Conservation (phyloP, 2,797 vertebrate genomes). For the Sebastes trivittatus region DNA sequence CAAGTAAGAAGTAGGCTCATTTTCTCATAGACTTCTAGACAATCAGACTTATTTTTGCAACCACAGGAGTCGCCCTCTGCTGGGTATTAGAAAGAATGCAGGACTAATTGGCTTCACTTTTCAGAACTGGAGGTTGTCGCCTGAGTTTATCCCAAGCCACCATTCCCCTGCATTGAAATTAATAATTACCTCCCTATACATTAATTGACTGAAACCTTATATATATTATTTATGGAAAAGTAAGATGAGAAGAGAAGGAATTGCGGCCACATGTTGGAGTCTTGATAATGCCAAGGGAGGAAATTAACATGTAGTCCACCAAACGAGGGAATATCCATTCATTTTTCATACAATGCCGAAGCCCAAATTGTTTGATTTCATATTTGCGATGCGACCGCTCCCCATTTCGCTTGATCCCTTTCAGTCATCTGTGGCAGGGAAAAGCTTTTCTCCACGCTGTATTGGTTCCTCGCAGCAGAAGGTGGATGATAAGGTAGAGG, state of each 20-base stretch:
- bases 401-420: conserved; percentile 13
- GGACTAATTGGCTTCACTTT: too few relatives aligned
- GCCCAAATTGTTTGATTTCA: conserved; percentile 11
- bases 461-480: conserved; percentile 32
- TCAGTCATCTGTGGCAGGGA: conserved; percentile 20
- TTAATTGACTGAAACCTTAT: conserved; percentile 40
- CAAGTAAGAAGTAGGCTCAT: accelerated
- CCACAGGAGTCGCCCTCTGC: too few relatives aligned
- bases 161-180: conserved; percentile 48
- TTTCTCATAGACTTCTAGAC: too few relatives aligned
- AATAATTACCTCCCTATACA: conserved; percentile 28
- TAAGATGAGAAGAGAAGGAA: conserved; percentile 6
- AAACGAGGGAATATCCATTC: not conserved
- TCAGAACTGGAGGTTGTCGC: too few relatives aligned
- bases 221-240: conserved; percentile 38
- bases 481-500: conserved; percentile 49
- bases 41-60: too few relatives aligned
- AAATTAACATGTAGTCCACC: not conserved
- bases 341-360: conserved; percentile 8
- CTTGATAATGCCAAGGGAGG: not conserved
- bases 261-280: conserved; percentile 13
- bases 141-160: conserved; percentile 19
- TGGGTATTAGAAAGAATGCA: too few relatives aligned
- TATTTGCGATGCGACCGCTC: conserved; percentile 26
- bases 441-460: conserved; percentile 24